phyloP scores from a whole-genome alignment of 2,113 vertebrate genomes.

The Archocentrus centrarchus region DNA sequence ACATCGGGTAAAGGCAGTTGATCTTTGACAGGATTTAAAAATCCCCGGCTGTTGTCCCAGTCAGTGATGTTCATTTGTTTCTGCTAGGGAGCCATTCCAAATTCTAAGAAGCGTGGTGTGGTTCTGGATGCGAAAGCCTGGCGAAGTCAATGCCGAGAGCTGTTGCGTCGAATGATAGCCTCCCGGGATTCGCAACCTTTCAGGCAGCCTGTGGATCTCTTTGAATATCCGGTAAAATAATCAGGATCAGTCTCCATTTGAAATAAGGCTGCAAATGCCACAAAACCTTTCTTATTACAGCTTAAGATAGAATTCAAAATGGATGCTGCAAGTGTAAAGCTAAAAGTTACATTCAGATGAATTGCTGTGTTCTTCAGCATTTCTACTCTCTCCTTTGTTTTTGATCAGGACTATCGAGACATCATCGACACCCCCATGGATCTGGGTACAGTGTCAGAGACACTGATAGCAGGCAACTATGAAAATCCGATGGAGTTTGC shows the following conservation, averaged over 20 bases:
- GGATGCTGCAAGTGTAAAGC: neutral
- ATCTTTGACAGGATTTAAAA: neutral
- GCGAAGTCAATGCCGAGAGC: slow-evolving; percentile 88
- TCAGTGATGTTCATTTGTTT: neutral
- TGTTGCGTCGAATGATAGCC: slow-evolving; percentile 88
- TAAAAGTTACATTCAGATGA: neutral
- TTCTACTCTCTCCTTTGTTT: neutral
- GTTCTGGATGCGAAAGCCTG: slow-evolving; percentile 84
- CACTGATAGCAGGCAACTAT: slow-evolving; percentile 89
- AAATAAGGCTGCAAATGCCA: neutral
- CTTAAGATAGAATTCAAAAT: neutral
- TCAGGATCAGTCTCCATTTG: neutral
- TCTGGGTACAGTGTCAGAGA: slow-evolving; percentile 93
- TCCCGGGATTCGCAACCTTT: slow-evolving; percentile 93
- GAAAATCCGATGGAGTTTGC: slow-evolving; percentile 94
- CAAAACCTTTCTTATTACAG: neutral
- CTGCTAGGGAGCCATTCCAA: slow-evolving; percentile 43
- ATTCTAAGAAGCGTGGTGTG: slow-evolving; percentile 73
- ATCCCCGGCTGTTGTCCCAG: neutral
- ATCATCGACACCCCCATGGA: slow-evolving; percentile 97
- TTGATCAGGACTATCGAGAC: slow-evolving; percentile 89
- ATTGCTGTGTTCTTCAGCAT: neutral
- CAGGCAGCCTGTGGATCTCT: slow-evolving; percentile 90
- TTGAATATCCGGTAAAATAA: slow-evolving; percentile 86
- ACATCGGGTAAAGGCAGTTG: slow-evolving; percentile 82